These are phyloP conservation scores for Beaufortia kweichowensis DNA, from an alignment of 2,113 vertebrate species.

Conservation along the genomic window DNA sequence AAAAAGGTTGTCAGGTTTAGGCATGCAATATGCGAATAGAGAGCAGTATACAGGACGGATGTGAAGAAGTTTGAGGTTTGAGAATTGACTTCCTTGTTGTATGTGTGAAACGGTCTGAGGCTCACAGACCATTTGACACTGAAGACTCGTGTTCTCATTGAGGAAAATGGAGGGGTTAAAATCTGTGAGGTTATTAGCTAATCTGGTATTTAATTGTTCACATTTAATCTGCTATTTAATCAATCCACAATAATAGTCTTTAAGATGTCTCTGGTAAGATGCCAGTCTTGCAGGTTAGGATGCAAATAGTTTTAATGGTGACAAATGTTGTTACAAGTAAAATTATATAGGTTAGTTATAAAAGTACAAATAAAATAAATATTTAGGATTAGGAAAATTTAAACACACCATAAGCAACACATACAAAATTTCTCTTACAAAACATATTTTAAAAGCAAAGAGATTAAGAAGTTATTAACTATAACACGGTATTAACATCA, in stretches of 20 bases:
- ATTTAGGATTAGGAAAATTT: no score
- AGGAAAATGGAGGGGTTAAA: no score
- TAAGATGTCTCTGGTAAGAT: background rate
- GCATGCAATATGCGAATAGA: background rate
- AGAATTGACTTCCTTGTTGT: slow-evolving; percentile 21
- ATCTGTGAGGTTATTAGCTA: background rate
- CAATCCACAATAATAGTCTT: background rate
- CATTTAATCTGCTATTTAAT: background rate
- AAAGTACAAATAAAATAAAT: no score
- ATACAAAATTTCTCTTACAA: no score
- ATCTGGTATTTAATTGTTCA: background rate
- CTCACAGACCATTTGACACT: background rate
- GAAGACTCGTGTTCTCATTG: no score
- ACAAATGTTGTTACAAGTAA: no score
- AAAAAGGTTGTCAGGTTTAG: background rate
- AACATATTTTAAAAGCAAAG: no score
- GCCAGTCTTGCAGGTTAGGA: background rate
- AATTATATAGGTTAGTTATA: no score
- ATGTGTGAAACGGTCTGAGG: slow-evolving; percentile 28
- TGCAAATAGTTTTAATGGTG: background rate
- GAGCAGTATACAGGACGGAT: background rate
- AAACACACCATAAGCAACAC: no score
- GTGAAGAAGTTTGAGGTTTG: slow-evolving; percentile 1
- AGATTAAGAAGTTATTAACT: no score
- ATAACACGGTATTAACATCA: no score